Conservation (phyloP, 2,888 invertebrate genomes). For the Pilophorus perplexus region DNA sequence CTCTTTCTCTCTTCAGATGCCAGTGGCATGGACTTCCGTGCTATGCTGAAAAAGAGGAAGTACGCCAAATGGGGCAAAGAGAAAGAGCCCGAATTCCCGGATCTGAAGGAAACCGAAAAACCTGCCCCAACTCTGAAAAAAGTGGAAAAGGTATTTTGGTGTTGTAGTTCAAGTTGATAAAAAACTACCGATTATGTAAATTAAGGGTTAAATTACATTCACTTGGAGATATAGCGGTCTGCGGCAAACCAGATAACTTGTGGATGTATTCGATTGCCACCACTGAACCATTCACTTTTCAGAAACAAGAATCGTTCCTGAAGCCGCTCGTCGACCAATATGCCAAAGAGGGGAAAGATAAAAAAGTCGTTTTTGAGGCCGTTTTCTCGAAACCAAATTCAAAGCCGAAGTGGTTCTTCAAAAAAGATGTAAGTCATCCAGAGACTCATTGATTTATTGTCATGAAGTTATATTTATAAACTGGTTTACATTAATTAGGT, state of each 20-base stretch:
- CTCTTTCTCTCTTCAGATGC: conserved; percentile 63
- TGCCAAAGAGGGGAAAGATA: conserved; percentile 94
- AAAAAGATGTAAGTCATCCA: conserved; percentile 83
- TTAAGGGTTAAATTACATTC: too few relatives aligned
- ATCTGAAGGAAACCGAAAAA: conserved; percentile 87
- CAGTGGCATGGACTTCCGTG: conserved; percentile 98
- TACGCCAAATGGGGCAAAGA: conserved; percentile 91
- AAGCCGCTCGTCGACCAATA: conserved; percentile 92
- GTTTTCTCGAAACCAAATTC: conserved; percentile 95
- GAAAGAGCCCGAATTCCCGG: conserved; percentile 88
- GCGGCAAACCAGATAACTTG: too few relatives aligned
- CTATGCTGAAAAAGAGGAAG: conserved; percentile 94
- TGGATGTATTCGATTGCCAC: too few relatives aligned
- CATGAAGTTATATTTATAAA: too few relatives aligned
- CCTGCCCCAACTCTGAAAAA: conserved; percentile 83
- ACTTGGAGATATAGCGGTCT: too few relatives aligned
- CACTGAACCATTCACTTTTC: too few relatives aligned
- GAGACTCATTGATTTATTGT: too few relatives aligned
- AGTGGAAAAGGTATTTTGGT: conserved; percentile 95
- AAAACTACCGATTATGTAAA: too few relatives aligned
- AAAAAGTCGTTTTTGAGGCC: conserved; percentile 88
- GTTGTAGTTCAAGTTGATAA: too few relatives aligned
- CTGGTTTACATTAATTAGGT: too few relatives aligned
- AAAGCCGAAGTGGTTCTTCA: conserved; percentile 88
- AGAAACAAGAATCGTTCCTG: conserved; percentile 94